These are phyloP conservation scores for Drosophila kikkawai DNA, from an alignment of 1,140 invertebrate species.

Conservation along the genomic window DNA sequence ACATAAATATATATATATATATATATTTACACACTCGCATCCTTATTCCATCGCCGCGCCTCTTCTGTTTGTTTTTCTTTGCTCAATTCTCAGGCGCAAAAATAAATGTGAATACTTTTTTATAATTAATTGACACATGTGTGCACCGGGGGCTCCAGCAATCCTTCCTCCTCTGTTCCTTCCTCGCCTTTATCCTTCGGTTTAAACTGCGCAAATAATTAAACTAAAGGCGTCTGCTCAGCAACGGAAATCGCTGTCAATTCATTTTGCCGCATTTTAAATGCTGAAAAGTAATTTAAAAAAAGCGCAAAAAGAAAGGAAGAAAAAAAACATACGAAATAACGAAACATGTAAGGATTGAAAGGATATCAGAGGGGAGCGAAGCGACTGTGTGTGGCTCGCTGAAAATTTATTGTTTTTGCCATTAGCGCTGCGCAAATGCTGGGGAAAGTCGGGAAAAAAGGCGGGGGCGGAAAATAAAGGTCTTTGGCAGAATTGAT, in stretches of 20 bases:
- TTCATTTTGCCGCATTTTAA: slow-evolving; percentile 82
- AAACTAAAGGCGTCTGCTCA: slow-evolving; percentile 68
- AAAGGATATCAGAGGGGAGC: slow-evolving; percentile 62
- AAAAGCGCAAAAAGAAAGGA: not conserved
- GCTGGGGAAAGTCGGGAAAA: slow-evolving; percentile 33
- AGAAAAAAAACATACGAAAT: slow-evolving; percentile 1
- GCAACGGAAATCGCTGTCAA: slow-evolving; percentile 73
- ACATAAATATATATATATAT: not conserved
- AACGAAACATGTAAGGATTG: slow-evolving; percentile 63
- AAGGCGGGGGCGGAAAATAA: slow-evolving; percentile 8
- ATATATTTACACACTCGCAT: not conserved
- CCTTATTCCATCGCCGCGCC: not conserved
- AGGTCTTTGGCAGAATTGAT: slow-evolving; percentile 50
- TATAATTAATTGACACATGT: slow-evolving; percentile 77
- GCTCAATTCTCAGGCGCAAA: slow-evolving; percentile 36
- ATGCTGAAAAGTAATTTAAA: slow-evolving; percentile 75
- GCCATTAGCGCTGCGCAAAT: slow-evolving; percentile 76
- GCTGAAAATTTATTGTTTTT: slow-evolving; percentile 78
- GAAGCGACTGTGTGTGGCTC: slow-evolving; percentile 25
- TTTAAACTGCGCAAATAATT: slow-evolving; percentile 69
- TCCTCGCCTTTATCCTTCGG: slow-evolving; percentile 32
- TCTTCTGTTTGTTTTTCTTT: slow-evolving; percentile 33
- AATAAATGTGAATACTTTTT: slow-evolving; percentile 55
- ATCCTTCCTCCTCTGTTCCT: slow-evolving; percentile 9
- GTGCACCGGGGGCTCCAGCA: slow-evolving; percentile 40